phyloP scores from a whole-genome alignment of 2,797 vertebrate genomes.

The Acomys russatus region DNA sequence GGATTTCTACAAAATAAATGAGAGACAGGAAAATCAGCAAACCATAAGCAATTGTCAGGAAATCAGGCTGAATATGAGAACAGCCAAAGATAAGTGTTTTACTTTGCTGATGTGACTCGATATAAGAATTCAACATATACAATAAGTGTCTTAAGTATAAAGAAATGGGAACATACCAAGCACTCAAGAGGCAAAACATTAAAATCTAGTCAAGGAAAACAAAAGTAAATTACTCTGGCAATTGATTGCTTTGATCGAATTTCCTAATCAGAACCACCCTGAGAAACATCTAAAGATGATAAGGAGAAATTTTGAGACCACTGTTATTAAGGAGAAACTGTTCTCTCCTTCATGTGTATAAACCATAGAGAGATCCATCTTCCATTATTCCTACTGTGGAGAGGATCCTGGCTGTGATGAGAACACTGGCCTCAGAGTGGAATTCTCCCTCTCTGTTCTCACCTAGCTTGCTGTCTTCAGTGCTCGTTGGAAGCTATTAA shows the following conservation, averaged over 20 bases:
- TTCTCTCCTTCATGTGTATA: neutral
- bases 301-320: slow-evolving; percentile 4
- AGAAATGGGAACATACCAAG: neutral
- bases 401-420: neutral
- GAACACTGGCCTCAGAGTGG: neutral
- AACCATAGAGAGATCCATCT: neutral
- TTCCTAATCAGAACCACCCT: neutral
- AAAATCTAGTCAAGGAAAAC: neutral
- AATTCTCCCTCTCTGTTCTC: neutral
- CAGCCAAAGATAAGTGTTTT: neutral
- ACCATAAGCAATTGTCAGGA: neutral
- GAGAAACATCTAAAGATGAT: neutral
- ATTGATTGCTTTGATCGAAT: slow-evolving; percentile 39
- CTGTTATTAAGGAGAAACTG: slow-evolving; percentile 14
- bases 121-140: neutral
- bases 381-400: neutral
- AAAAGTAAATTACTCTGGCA: neutral
- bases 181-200: slow-evolving; percentile 5
- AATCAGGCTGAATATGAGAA: slow-evolving; percentile 39
- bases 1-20: neutral
- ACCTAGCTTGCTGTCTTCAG: neutral
- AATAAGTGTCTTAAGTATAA: slow-evolving; percentile 28
- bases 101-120: neutral
- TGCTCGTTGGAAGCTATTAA: neutral
- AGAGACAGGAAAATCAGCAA: neutral